Base-by-base conservation (phyloP, 2,888 invertebrate species). In the Melangyna quadrimaculata region DNA sequence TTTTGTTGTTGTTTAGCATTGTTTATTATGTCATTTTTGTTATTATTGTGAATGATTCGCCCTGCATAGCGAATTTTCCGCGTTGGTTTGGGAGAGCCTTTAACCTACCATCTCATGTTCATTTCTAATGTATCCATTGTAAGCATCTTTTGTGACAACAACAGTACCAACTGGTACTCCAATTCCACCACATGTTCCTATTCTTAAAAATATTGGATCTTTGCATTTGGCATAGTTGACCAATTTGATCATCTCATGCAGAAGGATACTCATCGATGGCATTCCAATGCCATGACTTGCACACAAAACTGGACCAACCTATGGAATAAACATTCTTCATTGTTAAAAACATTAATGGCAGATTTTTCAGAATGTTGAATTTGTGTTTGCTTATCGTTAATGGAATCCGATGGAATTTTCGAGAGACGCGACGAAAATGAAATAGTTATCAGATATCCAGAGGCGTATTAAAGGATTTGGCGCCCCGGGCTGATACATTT, bases 181-280 rank as follows among this genome's bases (percentile, higher is more conserved):
- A 81, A 99, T 93, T 12, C 98, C 98, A 0, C 99, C 99, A 89
- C 98, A 97, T 0, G 99, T 99, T 29, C 96, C 96, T 88, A 99
- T 95, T 87, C 99, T 94, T 92, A 99, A 95, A 94, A 99, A 98
- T 70, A 97, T 94, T 0, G 98, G 98, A 92, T 97, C 97, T 70
- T 94, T 94, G 77, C 95, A 96, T 90, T 94, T 95, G n/a, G 99
- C 98, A 90, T 97, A 96, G 90, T 95, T 95, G 94, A 99, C 96
- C 88, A 99, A 93, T 93, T 99, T 99, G 89, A 99, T 96, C 71
- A 98, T 93, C 93, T 99, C 99, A 91, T 99, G 98, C n/a, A 99
- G 94, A 69, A 99, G 93, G 87, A 99, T 98, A n/a, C 97, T 97
- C 87, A 98, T 95, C 0, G 99, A 98, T 0, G 99, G 97, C 80